Evolutionary conservation across 2,113 vertebrate species (phyloP), one percentile per base, ranked within the genome.

Genomic region (Conger conger): DNA sequence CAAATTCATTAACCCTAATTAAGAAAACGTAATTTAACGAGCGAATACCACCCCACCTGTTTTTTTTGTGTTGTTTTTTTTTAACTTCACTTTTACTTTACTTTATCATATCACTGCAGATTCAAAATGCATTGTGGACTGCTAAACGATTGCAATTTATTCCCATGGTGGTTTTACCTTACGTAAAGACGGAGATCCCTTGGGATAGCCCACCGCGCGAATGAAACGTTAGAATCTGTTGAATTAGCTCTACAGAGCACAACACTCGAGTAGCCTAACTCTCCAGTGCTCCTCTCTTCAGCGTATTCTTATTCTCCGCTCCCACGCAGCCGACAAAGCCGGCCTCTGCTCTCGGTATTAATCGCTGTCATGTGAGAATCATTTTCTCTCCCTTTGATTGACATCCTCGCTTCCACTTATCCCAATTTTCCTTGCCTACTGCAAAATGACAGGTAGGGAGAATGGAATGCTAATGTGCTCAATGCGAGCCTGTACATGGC

Each of bases 291-390:
- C 45, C 45, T 50, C 45, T 50, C 45, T n/a, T n/a, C n/a, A n/a
- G n/a, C n/a, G n/a, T 16, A 16, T 53, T 16, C 50, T 53, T 53
- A 7, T 4, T 20, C 18, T 63, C 23, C 18, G 23, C 57, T 63
- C 23, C 57, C 57, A 63, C 57, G 57, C 57, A 2, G 57, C 18
- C 18, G 57, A 63, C 23, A 63, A 63, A 63, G 18, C 45, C 57
- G 18, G 57, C 42, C 83, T 50, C 84, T 53, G 15, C 57, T 81
- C 63, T 83, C 83, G 6, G 33, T 68, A 40, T 42, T 90, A 92
- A 94, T 92, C 92, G 0, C 86, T 89, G 91, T 95, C 95, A 95
- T 94, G 95, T 95, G 94, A 93, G 91, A 57, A 17, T 45, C 8
- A 79, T 38, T 81, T 53, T 33, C 50, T 13, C 16, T 73, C 68